These are phyloP conservation scores for Nebria ingens DNA, from an alignment of 1,140 invertebrate species.

Conservation along the genomic window DNA sequence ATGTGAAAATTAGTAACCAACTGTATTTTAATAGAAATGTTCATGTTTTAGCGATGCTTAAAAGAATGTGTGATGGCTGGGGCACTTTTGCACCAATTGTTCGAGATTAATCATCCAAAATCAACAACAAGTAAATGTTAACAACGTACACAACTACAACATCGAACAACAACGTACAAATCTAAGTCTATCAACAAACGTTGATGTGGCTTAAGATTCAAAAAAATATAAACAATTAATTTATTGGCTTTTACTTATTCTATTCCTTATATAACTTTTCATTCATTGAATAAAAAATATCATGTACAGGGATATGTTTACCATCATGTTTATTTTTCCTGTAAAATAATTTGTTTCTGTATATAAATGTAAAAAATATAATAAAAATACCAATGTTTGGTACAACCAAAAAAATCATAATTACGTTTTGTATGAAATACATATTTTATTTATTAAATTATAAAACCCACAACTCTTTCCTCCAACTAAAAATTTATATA, in stretches of 20 bases:
- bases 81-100: slow-evolving; percentile 17
- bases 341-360: slow-evolving; percentile 4
- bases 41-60: slow-evolving; percentile 52
- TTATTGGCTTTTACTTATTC: slow-evolving; percentile 33
- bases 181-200: slow-evolving; percentile 32
- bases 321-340: neutral
- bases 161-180: slow-evolving; percentile 27
- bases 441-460: too few relatives aligned
- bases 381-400: neutral
- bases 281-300: slow-evolving; percentile 32
- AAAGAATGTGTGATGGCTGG: slow-evolving; percentile 55
- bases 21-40: slow-evolving; percentile 12
- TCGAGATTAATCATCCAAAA: too few relatives aligned
- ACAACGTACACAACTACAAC: slow-evolving; percentile 25
- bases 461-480: too few relatives aligned
- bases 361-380: slow-evolving; percentile 4
- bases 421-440: too few relatives aligned
- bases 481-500: too few relatives aligned
- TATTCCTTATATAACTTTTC: slow-evolving; percentile 29
- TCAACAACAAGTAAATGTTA: neutral
- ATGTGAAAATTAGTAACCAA: neutral
- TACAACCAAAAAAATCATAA: too few relatives aligned
- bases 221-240: slow-evolving; percentile 37
- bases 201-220: slow-evolving; percentile 33
- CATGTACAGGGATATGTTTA: neutral